Base-by-base conservation (phyloP, 2,797 vertebrate species). In the Anguilla anguilla region DNA sequence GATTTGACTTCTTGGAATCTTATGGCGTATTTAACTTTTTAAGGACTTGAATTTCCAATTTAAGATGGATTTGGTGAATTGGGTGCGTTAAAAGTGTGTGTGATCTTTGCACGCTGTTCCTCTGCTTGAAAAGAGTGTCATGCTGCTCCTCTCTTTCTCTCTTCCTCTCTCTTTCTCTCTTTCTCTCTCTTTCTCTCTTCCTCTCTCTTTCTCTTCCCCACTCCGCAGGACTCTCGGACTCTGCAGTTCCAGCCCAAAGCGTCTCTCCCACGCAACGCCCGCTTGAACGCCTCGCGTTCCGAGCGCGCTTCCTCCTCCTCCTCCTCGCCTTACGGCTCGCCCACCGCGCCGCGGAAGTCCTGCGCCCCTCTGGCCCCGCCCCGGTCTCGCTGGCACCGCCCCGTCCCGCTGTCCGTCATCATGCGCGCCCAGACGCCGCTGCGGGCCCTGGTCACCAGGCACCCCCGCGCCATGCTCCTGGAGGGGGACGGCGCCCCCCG, bases 361-460 rank as follows among this genome's bases (percentile, higher is more conserved):
- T 96, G 0, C 28, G 9, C 98, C 59, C 97, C 97, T 0, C 97
- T 97, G 0, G 61, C 91, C 0, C 84, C 89, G 39, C 3, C 93
- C 0, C 92, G 89, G 89, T 57, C 87, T 1, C 94, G 91, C 5
- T 92, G 96, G 87, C 96, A 93, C 83, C 94, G 92, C 51, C 97
- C 97, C 13, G 96, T 98, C 72, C 98, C 98, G 0, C 96, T 98
- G 57, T 98, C 97, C 1, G 96, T 98, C 94, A 98, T 98, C 90
- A 97, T 98, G 95, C 96, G 96, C 83, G 95, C 98, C 74, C 97
- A 98, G 88, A 97, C 97, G 2, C 97, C 97, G 0, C 93, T 95
- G 17, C 97, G 96, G 94, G 93, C 89, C 3, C 90, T 59, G 0
- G 93, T 88, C 1, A 31, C 89, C 0, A 31, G 0, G 11, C 91